Base-by-base conservation (phyloP, 1,140 invertebrate species). In the Leptestheria dahalacensis region DNA sequence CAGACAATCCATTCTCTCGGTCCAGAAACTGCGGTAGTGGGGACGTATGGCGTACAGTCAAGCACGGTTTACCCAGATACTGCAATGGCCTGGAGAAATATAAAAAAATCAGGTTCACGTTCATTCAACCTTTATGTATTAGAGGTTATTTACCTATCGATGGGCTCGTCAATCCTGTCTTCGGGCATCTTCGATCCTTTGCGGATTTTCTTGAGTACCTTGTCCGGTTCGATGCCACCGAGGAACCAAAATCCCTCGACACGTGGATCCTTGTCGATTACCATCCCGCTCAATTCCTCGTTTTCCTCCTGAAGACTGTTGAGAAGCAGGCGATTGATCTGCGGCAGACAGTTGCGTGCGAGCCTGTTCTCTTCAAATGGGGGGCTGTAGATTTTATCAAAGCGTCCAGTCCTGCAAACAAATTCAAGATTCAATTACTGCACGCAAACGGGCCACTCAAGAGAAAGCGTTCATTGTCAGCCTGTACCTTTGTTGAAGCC, bases 241-340 rank as follows among this genome's bases (percentile, higher is more conserved):
- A 78, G 75, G 65, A 76, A 77, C 88, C 88, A 90, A 69, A 84
- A 87, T 50, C 86, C 80, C 76, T 90, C 86, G 64, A 84, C 71
- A 41, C 86, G 73, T 6, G 87, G 82, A 62, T 85, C 78, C 67
- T 77, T 74, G 70, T 90, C 86, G 48, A 82, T 69, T 77, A 82
- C 62, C 59, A 74, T 29, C 11, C 29, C 12, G 28, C 12, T 4
- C 18, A 63, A 18, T 20, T 62, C 21, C 15, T 60, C 28, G 33
- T 55, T 55, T 1, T 15, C 1, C 2, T 23, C 26, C 15, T 20
- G 28, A 12, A 55, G 26, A 6, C 11, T 12, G 33, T 28, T 55
- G 24, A 55, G 12, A 18, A 55, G 53, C 10, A 55, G 12, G 21
- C 53, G 28, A 18, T 55, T 55, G 6, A 55, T 26, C 28, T 29